phyloP scores from a whole-genome alignment of 2,797 vertebrate genomes.

The Tapera naevia region DNA sequence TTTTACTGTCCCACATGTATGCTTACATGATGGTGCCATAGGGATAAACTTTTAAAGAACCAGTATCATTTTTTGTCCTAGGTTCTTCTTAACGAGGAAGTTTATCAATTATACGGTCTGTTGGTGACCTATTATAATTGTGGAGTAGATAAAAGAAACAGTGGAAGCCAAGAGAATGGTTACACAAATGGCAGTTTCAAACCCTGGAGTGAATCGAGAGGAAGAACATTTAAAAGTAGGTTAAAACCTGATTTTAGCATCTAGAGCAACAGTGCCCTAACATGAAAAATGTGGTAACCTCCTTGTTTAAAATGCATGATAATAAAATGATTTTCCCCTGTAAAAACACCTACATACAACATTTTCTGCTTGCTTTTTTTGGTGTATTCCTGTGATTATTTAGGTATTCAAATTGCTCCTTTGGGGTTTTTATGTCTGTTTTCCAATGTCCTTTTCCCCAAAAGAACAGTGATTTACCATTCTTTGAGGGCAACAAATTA shows the following conservation, averaged over 20 bases:
- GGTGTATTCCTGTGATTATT: neutral
- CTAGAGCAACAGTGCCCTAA: neutral
- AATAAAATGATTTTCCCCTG: neutral
- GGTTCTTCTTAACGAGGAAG: slow-evolving; percentile 67
- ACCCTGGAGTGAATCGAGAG: neutral
- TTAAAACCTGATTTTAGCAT: slow-evolving; percentile 59
- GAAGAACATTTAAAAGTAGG: slow-evolving; percentile 49
- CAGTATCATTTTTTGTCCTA: slow-evolving; percentile 79
- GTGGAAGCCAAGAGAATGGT: neutral
- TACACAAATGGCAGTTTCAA: neutral
- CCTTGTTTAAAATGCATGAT: neutral
- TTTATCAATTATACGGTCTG: slow-evolving; percentile 67
- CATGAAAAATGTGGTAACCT: neutral
- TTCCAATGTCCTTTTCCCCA: neutral
- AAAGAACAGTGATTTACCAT: neutral
- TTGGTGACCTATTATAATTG: slow-evolving; percentile 73
- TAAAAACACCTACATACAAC: neutral
- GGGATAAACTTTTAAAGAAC: slow-evolving; percentile 96
- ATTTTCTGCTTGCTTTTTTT: slow-evolving; percentile 17
- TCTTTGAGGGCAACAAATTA: slow-evolving; percentile 15
- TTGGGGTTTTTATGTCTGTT: neutral
- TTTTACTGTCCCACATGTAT: slow-evolving; percentile 99
- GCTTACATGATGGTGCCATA: slow-evolving; percentile 96
- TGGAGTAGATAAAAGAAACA: neutral
- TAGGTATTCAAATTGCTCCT: slow-evolving; percentile 38